A percentile compares a stretch with the other conserved stretches of the same genome.
phyloP scores from a whole-genome alignment of 2,888 invertebrate genomes.

The Marasmarcha lunaedactyla region DNA sequence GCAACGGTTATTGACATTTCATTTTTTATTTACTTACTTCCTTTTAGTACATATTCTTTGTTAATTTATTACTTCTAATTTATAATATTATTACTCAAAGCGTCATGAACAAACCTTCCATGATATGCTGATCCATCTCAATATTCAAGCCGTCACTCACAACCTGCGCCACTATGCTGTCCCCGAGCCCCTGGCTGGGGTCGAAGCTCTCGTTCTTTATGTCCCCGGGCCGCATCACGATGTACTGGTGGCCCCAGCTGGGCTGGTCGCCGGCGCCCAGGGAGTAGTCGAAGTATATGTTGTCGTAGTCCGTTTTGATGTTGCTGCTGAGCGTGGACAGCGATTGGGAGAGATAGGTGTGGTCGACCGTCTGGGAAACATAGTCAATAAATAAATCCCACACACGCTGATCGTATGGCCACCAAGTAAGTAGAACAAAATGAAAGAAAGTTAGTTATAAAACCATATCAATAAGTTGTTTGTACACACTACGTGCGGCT shows the following conservation, averaged over 20 bases:
- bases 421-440: too few species aligned
- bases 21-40: too few species aligned
- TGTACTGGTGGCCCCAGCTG: slow-evolving; percentile 6
- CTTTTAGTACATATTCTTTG: too few species aligned
- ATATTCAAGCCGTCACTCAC: slow-evolving; percentile 34
- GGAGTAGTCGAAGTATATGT: slow-evolving; percentile 44
- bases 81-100: too few species aligned
- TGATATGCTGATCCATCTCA: slow-evolving; percentile 37
- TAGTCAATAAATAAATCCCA: background rate
- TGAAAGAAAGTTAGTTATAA: too few species aligned
- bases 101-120: slow-evolving; percentile 42
- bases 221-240: slow-evolving; percentile 22
- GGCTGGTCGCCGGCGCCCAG: too few species aligned
- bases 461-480: too few species aligned
- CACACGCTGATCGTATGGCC: too few species aligned
- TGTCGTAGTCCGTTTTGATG: slow-evolving; percentile 42
- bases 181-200: too few species aligned
- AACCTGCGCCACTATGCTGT: slow-evolving; percentile 28
- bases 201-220: slow-evolving; percentile 43
- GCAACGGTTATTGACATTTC: too few species aligned
- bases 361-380: slow-evolving; percentile 41
- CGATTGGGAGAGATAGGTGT: slow-evolving; percentile 53
- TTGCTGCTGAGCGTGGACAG: slow-evolving; percentile 34
- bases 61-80: too few species aligned
- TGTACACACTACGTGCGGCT: too few species aligned